Conservation (phyloP, 2,797 vertebrate genomes). For the Anisognathus igniventris region DNA sequence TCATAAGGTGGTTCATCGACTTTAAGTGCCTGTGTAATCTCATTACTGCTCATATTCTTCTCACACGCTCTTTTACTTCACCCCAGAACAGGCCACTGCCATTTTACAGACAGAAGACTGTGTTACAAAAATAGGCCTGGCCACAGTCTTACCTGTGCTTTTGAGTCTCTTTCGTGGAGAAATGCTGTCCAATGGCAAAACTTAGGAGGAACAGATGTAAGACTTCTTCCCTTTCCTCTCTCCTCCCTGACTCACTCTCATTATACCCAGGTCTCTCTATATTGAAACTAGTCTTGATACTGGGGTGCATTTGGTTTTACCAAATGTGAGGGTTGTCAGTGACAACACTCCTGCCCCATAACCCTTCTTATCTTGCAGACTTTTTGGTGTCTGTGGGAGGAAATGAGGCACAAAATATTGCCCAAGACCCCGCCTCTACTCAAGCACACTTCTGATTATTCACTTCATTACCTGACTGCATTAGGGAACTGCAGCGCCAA, state of each 20-base stretch:
- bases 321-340: background rate
- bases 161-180: background rate
- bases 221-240: background rate
- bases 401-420: background rate
- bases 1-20: background rate
- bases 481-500: background rate
- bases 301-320: background rate
- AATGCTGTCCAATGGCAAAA: background rate
- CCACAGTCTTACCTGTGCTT: background rate
- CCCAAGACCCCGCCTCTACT: background rate
- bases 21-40: background rate
- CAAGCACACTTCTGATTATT: background rate
- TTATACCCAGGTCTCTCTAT: background rate
- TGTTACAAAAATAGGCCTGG: background rate
- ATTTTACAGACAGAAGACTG: background rate
- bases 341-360: background rate
- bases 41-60: background rate
- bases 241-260: background rate
- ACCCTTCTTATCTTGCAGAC: background rate
- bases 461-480: conserved; percentile 17
- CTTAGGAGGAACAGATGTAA: background rate
- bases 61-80: background rate
- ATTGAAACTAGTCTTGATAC: background rate
- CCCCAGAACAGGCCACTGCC: background rate
- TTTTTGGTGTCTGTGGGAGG: background rate